Evolutionary conservation across 1,140 invertebrate species (phyloP).

Genomic region (Drosophila elegans): DNA sequence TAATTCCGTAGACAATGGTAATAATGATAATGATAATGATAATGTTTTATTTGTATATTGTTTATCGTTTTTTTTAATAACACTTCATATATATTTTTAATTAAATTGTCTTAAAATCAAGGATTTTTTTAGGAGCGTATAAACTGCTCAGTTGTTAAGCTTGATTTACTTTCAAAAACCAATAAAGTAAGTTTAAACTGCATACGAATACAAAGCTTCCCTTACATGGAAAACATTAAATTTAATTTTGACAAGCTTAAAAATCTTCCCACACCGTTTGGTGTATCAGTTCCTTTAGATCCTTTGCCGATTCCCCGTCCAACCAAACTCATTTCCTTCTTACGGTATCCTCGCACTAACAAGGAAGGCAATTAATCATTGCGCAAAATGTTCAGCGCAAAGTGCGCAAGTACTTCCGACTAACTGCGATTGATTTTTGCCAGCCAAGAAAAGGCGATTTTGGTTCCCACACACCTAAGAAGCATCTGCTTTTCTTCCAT

Average conservation of each 20-base stretch:
- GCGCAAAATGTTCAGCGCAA: slow-evolving; percentile 40
- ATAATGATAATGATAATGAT: too few species aligned
- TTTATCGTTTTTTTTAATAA: too few species aligned
- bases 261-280: neutral
- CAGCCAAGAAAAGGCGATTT: slow-evolving; percentile 47
- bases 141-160: too few species aligned
- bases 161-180: too few species aligned
- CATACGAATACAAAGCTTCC: neutral
- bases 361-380: slow-evolving; percentile 63
- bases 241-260: neutral
- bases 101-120: too few species aligned
- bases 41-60: too few species aligned
- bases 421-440: slow-evolving; percentile 73
- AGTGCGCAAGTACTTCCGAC: slow-evolving; percentile 64
- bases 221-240: neutral
- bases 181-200: too few species aligned
- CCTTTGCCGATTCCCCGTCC: neutral
- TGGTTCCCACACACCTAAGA: slow-evolving; percentile 69
- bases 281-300: neutral
- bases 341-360: slow-evolving; percentile 3
- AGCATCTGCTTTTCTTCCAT: slow-evolving; percentile 48
- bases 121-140: too few species aligned
- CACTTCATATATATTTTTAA: too few species aligned
- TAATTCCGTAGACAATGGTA: too few species aligned
- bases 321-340: slow-evolving; percentile 5